Percentiles rank a stretch among this genome's conserved stretches.
Evolutionary conservation across 2,888 invertebrate genomes (phyloP).

Genomic region (Incurvaria masculella): DNA sequence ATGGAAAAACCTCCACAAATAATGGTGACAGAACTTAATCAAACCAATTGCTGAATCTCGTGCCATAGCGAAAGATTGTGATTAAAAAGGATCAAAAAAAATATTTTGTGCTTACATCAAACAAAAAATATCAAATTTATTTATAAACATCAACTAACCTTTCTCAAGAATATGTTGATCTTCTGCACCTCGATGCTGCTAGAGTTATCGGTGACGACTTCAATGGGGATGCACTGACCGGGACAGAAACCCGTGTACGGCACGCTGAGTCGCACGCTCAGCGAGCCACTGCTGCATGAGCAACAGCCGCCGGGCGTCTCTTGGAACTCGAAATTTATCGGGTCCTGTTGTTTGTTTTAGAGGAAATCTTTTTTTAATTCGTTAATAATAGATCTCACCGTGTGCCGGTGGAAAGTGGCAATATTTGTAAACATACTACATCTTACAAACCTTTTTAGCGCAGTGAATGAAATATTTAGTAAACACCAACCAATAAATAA

Average conservation of each 20-base stretch:
- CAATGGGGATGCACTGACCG: constrained; percentile 28
- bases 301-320: constrained; percentile 26
- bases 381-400: constrained; percentile 17
- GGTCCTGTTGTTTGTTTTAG: constrained; percentile 24
- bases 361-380: constrained; percentile 15
- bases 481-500: too few relatives aligned
- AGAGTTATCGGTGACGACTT: constrained; percentile 24
- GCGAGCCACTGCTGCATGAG: constrained; percentile 21
- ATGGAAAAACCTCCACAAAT: too few relatives aligned
- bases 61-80: too few relatives aligned
- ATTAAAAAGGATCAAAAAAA: too few relatives aligned
- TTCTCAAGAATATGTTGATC: constrained; percentile 16
- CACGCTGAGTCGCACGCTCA: constrained; percentile 21
- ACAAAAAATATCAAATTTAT: too few relatives aligned
- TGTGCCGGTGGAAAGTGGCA: too few relatives aligned
- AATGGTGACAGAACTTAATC: too few relatives aligned
- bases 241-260: constrained; percentile 32
- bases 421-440: too few relatives aligned
- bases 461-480: too few relatives aligned
- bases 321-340: constrained; percentile 30
- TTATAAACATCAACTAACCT: background rate
- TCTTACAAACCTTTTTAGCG: too few relatives aligned
- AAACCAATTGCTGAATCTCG: too few relatives aligned
- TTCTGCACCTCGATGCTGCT: constrained; percentile 26
- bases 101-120: too few relatives aligned